These are phyloP conservation scores for Myxocyprinus asiaticus DNA, from an alignment of 2,113 vertebrate genomes.

Conservation along the genomic window DNA sequence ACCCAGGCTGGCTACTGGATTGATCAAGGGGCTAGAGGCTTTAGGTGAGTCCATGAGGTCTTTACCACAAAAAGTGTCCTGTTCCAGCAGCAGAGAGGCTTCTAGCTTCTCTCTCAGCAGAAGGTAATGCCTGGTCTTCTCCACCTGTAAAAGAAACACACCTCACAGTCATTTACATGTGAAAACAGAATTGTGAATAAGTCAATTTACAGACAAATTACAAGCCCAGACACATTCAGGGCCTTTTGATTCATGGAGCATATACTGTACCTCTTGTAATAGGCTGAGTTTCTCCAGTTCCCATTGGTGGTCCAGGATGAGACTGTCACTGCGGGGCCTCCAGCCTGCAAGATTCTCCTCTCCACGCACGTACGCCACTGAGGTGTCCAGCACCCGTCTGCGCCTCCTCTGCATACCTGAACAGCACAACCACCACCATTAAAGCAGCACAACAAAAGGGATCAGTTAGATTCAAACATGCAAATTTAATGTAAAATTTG, in stretches of 20 bases:
- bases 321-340: slow-evolving; percentile 95
- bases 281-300: slow-evolving; percentile 97
- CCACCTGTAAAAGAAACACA: slow-evolving; percentile 78
- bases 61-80: slow-evolving; percentile 80
- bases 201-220: background rate
- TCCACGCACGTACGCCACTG: slow-evolving; percentile 92
- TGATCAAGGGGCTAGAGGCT: slow-evolving; percentile 75
- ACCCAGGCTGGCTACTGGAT: slow-evolving; percentile 68
- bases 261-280: slow-evolving; percentile 84
- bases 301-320: slow-evolving; percentile 97
- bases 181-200: background rate
- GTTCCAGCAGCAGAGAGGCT: slow-evolving; percentile 80
- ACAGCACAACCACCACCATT: no score
- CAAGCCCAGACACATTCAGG: background rate
- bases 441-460: background rate
- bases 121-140: slow-evolving; percentile 95
- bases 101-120: slow-evolving; percentile 96
- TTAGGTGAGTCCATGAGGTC: slow-evolving; percentile 80
- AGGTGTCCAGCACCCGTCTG: slow-evolving; percentile 91
- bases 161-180: slow-evolving; percentile 10
- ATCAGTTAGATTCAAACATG: background rate
- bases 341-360: slow-evolving; percentile 97
- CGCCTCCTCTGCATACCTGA: slow-evolving; percentile 95
- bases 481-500: background rate
- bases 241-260: background rate